Evolutionary conservation across 35 echinoderm and acorn worm genomes (phyloP).

Genomic region (Chiridota heheva): DNA sequence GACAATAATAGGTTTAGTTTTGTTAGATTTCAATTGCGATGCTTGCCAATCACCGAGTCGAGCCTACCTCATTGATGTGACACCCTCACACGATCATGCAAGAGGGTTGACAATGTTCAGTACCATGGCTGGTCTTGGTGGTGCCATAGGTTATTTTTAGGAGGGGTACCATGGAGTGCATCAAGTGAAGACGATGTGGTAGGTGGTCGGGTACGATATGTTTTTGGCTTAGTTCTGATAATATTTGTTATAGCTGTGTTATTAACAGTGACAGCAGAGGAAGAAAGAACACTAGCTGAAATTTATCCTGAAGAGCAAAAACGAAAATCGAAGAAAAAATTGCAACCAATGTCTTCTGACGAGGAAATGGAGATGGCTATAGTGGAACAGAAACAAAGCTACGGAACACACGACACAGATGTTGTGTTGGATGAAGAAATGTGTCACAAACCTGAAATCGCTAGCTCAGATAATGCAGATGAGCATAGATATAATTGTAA

Average conservation of each 20-base stretch:
- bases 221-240: constrained; percentile 77
- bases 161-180: constrained; percentile 84
- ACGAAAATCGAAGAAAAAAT: constrained; percentile 27
- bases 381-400: constrained; percentile 61
- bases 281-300: constrained; percentile 78
- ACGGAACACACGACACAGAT: constrained; percentile 50
- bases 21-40: constrained; percentile 93
- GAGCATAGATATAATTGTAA: not conserved
- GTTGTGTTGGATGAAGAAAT: not conserved
- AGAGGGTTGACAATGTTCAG: constrained; percentile 87
- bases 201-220: constrained; percentile 68
- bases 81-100: constrained; percentile 78
- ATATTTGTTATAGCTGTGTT: constrained; percentile 78
- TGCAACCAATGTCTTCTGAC: not conserved
- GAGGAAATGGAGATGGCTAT: constrained; percentile 70
- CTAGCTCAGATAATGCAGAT: not conserved
- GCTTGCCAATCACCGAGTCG: constrained; percentile 87
- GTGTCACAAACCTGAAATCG: not conserved
- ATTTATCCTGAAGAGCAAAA: constrained; percentile 60
- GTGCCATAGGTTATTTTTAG: constrained; percentile 83
- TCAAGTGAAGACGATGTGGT: constrained; percentile 45
- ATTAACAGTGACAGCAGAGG: constrained; percentile 78
- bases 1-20: constrained; percentile 81
- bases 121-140: constrained; percentile 96
- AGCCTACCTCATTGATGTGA: constrained; percentile 93